Percentiles rank a stretch among this genome's conserved stretches.
Conservation (phyloP, 2,113 vertebrate genomes). For the Rostratula benghalensis region DNA sequence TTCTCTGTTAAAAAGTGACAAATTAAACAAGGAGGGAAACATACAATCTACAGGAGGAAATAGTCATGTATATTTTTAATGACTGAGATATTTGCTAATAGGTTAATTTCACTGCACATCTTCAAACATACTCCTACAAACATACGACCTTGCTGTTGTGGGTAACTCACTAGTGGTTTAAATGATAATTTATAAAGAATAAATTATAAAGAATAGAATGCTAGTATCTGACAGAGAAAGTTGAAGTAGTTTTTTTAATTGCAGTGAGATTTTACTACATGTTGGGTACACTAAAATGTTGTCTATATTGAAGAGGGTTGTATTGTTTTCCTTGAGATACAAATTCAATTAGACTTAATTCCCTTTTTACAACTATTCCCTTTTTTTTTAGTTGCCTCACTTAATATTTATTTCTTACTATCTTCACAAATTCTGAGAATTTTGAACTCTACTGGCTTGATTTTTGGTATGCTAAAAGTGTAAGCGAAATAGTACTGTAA, state of each 20-base stretch:
- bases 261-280: background rate
- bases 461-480: background rate
- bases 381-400: background rate
- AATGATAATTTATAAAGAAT: background rate
- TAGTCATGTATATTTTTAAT: background rate
- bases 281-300: background rate
- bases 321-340: background rate
- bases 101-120: background rate
- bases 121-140: background rate
- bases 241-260: background rate
- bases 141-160: background rate
- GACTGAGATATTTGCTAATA: background rate
- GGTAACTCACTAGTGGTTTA: background rate
- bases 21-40: background rate
- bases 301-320: background rate
- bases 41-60: background rate
- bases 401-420: background rate
- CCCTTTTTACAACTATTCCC: background rate
- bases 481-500: background rate
- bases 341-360: background rate
- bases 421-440: background rate
- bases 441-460: background rate
- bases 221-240: background rate
- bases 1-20: background rate
- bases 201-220: background rate